phyloP scores from a whole-genome alignment of 1,140 invertebrate genomes.

The Augochlora pura region DNA sequence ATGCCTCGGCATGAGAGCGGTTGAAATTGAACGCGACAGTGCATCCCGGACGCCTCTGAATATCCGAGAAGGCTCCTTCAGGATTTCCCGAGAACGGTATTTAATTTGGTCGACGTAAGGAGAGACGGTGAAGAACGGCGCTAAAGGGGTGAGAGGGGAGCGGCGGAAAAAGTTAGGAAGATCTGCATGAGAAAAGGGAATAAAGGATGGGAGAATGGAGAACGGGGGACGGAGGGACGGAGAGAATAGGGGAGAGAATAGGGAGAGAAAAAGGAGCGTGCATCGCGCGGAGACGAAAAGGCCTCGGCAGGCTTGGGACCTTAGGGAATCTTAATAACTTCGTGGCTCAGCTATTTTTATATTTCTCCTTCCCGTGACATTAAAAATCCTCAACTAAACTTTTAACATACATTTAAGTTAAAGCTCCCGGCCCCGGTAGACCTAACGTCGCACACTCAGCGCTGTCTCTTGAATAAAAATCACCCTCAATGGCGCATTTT shows the following conservation, averaged over 20 bases:
- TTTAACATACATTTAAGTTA: constrained; percentile 77
- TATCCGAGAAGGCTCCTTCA: constrained; percentile 51
- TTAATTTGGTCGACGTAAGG: constrained; percentile 70
- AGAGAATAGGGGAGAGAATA: constrained; percentile 15
- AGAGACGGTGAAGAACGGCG: constrained; percentile 43
- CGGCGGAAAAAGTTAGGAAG: constrained; percentile 10
- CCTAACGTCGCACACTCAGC: constrained; percentile 65
- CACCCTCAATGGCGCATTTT: constrained; percentile 77
- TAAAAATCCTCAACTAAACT: constrained; percentile 77
- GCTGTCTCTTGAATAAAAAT: constrained; percentile 79
- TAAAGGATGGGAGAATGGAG: constrained; percentile 6
- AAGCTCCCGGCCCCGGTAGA: constrained; percentile 68
- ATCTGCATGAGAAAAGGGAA: constrained; percentile 24
- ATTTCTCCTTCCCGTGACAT: constrained; percentile 72
- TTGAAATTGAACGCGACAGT: constrained; percentile 62
- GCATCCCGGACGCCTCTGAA: constrained; percentile 59
- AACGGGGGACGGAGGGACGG: constrained; percentile 21
- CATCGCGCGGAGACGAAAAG: constrained; percentile 29
- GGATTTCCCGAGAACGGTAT: constrained; percentile 64
- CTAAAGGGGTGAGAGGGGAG: constrained; percentile 37
- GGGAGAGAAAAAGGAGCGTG: constrained; percentile 10
- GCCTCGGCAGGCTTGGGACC: constrained; percentile 49
- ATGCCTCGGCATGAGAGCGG: constrained; percentile 19
- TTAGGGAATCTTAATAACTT: constrained; percentile 73
- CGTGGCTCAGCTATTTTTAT: constrained; percentile 73